Evolutionary conservation across 1,140 invertebrate species (phyloP), one percentile per base, ranked within the genome.

Genomic region (Paralvinella palmiformis): DNA sequence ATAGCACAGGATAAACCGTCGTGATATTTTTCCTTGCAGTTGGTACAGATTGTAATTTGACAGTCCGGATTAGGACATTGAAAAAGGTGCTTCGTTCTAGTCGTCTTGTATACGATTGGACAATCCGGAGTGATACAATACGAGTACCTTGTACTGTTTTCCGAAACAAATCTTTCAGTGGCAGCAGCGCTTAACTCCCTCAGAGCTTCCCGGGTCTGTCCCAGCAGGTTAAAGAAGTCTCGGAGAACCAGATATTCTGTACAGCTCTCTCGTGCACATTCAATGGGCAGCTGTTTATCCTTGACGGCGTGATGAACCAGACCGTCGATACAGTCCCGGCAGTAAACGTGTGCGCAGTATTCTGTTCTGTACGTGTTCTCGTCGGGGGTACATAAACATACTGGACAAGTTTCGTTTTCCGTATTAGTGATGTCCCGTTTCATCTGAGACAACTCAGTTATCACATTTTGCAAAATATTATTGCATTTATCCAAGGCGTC

Each of bases 71-170:
- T 29, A 24, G 29, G 29, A 33, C 63, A 64, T 2, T 29, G 4
- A 27, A 64, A 59, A 24, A 62, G 35, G 31, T 31, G 31, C 20
- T 22, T 4, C 7, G 48, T n/a, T 61, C 22, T 29, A 2, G 59
- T 24, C 20, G 29, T 48, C 36, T 32, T 15, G 62, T 59, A 59
- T 31, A 64, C 22, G 15, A 29, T 50, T n/a, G 37, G 55, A 52
- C 63, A 64, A 44, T 64, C 63, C 15, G 63, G 63, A 6, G 63
- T 59, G n/a, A 29, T 20, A 27, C 63, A 64, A 44, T 33, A 64
- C 3, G 3, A 17, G 37, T 59, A 64, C 29, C 37, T 20, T 22
- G 2, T 24, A 27, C 10, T 20, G 37, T 64, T 60, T 50, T n/a
- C 22, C 22, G 31, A 29, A 31, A 56, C 29, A 10, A 64, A 64